phyloP scores from a whole-genome alignment of 2,113 vertebrate genomes.

The Protomyctophum bolini region DNA sequence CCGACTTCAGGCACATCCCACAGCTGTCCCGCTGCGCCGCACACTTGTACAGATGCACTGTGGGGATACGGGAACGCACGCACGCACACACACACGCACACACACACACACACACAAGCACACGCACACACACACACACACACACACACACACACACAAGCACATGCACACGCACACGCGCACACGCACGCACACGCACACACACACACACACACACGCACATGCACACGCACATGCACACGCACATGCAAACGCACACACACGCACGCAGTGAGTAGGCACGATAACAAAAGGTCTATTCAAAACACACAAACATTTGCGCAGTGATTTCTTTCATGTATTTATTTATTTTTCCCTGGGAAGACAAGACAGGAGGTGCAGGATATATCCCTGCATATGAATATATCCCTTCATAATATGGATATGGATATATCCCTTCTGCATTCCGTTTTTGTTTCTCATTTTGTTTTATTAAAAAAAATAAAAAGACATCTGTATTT shows the following conservation, averaged over 20 bases:
- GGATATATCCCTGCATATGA: conserved; percentile 20
- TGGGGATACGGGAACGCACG: conserved; percentile 17
- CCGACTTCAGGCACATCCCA: conserved; percentile 93
- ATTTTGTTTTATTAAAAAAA: neutral
- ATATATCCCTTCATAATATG: conserved; percentile 25
- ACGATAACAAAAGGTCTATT: too few relatives aligned
- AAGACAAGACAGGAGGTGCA: conserved; percentile 9
- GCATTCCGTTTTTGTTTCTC: neutral
- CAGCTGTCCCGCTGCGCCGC: conserved; percentile 97
- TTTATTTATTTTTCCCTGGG: conserved; percentile 1
- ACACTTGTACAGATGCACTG: conserved; percentile 98
- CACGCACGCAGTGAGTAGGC: too few relatives aligned
- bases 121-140: too few relatives aligned
- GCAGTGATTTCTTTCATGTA: neutral
- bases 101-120: too few relatives aligned
- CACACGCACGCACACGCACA: too few relatives aligned
- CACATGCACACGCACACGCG: too few relatives aligned
- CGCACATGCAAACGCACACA: too few relatives aligned
- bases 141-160: too few relatives aligned
- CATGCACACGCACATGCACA: too few relatives aligned
- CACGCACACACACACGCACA: neutral
- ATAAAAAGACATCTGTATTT: neutral
- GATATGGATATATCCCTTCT: conserved; percentile 14
- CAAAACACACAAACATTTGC: too few relatives aligned
- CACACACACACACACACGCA: too few relatives aligned